Base-by-base conservation (phyloP, 2,888 invertebrate species). In the Gandaritis pyraliata region DNA sequence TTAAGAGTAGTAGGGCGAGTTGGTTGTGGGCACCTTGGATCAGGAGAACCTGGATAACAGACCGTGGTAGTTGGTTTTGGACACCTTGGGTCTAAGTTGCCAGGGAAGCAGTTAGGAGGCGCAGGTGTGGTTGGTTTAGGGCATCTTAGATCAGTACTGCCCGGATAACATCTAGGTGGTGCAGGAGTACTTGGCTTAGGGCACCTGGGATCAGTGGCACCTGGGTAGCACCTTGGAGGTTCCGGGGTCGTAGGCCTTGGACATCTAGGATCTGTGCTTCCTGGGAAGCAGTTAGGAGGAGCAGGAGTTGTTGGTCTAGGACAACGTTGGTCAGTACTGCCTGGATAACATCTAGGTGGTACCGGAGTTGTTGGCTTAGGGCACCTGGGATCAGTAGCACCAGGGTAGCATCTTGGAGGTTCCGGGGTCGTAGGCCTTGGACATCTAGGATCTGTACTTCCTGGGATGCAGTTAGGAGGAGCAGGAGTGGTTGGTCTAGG, bases 1-100 rank as follows among this genome's bases (percentile, higher is more conserved):
- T 58, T 67, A 3, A 64, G 60, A 46, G 73, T 75, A 0, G 76
- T 72, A 1, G 68, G 79, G 38, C 61, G 60, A 3, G 68, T 48
- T 16, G 72, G 68, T 58, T 73, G 71, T 2, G 73, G 74, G 62
- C 88, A 88, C 15, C 75, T 74, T 0, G 83, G 83, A 69, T 88
- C 85, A 7, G 74, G 74, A 1, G 80, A 81, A 43, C 77, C 77
- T 56, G 77, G 78, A 13, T 63, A 79, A n/a, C 78, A 79, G 0
- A 48, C 58, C 0, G 71, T 67, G 0, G 76, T 72, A 0, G 75
- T 72, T 66, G 66, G 70, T 56, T 58, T 70, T 18, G 72, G 75
- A 29, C 79, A 79, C 1, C 75, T 58, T 39, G 73, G 63, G 58
- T 80, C 78, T 0, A 55, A 45, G 18, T 36, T 52, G 0, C 71